These are phyloP conservation scores for Isichthys henryi DNA, from an alignment of 2,113 vertebrate species.

Conservation along the genomic window DNA sequence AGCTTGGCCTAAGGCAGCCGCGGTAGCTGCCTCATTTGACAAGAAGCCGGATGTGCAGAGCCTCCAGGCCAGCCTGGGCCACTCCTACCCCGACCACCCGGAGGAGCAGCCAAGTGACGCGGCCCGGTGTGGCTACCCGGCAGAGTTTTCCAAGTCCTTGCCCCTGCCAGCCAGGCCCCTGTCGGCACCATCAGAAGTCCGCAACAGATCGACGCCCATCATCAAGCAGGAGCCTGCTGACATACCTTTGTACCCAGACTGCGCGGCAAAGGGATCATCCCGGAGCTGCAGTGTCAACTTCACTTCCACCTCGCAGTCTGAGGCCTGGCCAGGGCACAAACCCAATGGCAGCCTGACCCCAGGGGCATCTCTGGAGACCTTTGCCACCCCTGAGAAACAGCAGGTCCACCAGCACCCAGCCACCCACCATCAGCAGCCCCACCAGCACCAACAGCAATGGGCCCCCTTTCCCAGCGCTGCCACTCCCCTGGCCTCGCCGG, in stretches of 20 bases:
- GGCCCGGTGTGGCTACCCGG: constrained; percentile 46
- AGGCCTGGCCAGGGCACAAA: constrained; percentile 68
- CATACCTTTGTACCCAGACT: constrained; percentile 55
- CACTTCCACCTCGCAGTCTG: constrained; percentile 42
- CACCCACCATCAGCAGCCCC: constrained; percentile 28
- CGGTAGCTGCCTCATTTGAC: constrained; percentile 58
- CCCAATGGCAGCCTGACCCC: constrained; percentile 52
- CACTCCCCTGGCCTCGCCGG: background rate
- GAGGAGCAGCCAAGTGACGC: constrained; percentile 54
- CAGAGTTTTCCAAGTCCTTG: constrained; percentile 46
- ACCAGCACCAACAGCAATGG: constrained; percentile 51
- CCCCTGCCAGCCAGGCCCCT: constrained; percentile 49
- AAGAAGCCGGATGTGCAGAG: constrained; percentile 76
- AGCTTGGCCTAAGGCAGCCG: constrained; percentile 50
- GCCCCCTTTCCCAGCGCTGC: constrained; percentile 23
- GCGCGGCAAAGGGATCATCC: constrained; percentile 37
- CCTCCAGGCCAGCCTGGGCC: constrained; percentile 70
- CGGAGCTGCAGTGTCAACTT: constrained; percentile 41
- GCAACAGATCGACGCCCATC: constrained; percentile 53
- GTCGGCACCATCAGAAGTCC: constrained; percentile 59
- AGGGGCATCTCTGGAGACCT: constrained; percentile 44
- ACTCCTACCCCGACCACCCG: constrained; percentile 57
- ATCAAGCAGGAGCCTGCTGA: constrained; percentile 91
- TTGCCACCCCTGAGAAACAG: constrained; percentile 51
- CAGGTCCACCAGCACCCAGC: constrained; percentile 57